Base-by-base conservation (phyloP, 2,113 vertebrate species). In the Actinemys pallida region DNA sequence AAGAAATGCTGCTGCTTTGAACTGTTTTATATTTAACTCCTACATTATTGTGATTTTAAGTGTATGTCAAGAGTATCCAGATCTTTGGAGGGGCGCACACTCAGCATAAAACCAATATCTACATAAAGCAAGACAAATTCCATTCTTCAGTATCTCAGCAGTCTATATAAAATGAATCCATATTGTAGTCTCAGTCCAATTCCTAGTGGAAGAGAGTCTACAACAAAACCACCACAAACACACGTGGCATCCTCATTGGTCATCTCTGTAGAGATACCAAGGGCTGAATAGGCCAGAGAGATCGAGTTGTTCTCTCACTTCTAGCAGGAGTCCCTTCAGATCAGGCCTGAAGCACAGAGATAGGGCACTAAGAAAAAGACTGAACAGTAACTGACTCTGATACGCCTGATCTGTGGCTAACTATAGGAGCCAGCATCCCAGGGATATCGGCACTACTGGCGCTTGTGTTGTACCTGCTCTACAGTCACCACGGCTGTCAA, bases 391-490 rank as follows among this genome's bases (percentile, higher is more conserved):
- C 39, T 6, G 72, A 76, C 39, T 6, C n/a, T 25, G 72, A 24
- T 76, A 45, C 3, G 11, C 20, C 39, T 6, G 10, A 11, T 75
- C 69, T 75, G 39, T 22, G 69, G 22, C 69, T 24, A 42, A 14
- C 24, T 13, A 35, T 12, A 72, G 49, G 10, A 78, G 49, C 72
- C 75, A 13, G 29, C 39, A 87, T 47, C 35, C 84, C 50, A 9
- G 0, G 0, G 22, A 20, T 7, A 53, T n/a, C n/a, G 1, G 11
- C 75, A 47, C 42, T 45, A 6, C 0, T 2, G n/a, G 17, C 9
- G 3, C 10, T 13, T 49, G 45, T 57, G 31, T 52, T 59, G 45
- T 8, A 16, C 0, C 31, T 31, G 53, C 2, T 10, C 50, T 20
- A 42, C 3, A 56, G 31, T 39, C 82, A 27, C 24, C 50, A 89